Evolutionary conservation across 2,113 vertebrate species (phyloP).

Genomic region (Accipiter cooperii): DNA sequence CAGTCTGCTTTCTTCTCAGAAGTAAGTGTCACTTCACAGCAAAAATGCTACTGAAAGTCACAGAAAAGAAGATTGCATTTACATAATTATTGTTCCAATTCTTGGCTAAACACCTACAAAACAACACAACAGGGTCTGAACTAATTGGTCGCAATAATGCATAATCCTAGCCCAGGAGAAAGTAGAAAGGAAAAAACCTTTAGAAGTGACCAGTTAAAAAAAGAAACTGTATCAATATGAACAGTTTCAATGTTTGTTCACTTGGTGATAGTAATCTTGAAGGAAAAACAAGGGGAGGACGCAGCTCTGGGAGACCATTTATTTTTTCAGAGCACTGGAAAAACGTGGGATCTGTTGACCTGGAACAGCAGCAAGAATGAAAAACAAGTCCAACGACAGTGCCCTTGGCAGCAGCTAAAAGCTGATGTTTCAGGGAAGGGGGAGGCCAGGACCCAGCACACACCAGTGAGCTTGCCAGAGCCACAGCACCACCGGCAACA

Average conservation of each 20-base stretch:
- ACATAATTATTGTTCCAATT: neutral
- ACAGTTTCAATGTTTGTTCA: neutral
- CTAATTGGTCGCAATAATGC: accelerated
- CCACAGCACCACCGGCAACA: neutral
- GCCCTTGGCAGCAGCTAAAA: neutral
- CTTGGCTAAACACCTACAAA: neutral
- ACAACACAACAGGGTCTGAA: neutral
- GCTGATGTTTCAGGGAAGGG: neutral
- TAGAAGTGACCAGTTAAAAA: neutral
- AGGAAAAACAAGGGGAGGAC: neutral
- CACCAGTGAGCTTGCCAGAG: neutral
- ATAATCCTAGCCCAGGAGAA: neutral
- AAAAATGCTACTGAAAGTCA: neutral
- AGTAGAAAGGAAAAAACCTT: neutral
- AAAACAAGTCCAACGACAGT: neutral
- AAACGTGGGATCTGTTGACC: neutral
- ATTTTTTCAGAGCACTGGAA: neutral
- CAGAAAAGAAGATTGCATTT: neutral
- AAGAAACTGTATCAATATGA: neutral
- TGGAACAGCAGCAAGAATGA: neutral
- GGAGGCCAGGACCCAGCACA: neutral
- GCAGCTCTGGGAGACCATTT: neutral
- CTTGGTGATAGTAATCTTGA: neutral
- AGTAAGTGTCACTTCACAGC: neutral
- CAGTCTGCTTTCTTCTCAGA: neutral